Evolutionary conservation across 2,113 vertebrate genomes (phyloP).

Genomic region (Urocolius indicus): DNA sequence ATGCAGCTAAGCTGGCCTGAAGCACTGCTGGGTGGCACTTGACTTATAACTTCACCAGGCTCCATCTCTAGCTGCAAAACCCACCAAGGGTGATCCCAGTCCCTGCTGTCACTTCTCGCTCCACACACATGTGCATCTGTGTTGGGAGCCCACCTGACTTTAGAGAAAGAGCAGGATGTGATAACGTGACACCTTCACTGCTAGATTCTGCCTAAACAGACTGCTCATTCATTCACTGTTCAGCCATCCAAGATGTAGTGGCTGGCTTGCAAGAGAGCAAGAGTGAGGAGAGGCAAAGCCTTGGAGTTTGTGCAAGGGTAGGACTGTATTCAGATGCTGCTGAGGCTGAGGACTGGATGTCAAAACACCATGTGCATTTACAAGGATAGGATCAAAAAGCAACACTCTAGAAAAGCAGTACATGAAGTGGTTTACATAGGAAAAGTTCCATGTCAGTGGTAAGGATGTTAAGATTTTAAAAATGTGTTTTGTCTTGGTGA

Average conservation of each 20-base stretch:
- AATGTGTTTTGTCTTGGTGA: not conserved
- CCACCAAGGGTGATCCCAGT: not conserved
- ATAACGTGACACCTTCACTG: not conserved
- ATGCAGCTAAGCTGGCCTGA: no score
- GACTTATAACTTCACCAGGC: accelerated
- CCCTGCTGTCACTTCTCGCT: not conserved
- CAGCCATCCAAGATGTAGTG: not conserved
- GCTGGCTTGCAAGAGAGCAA: no score
- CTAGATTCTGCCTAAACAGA: not conserved
- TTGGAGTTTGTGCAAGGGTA: no score
- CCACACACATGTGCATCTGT: accelerated
- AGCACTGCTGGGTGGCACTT: not conserved
- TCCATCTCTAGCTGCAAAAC: not conserved
- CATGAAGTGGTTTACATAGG: not conserved
- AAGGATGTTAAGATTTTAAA: not conserved
- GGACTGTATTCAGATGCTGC: accelerated
- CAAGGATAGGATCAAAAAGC: no score
- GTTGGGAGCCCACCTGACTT: not conserved
- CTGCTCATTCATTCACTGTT: not conserved
- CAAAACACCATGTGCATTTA: accelerated
- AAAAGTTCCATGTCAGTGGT: not conserved
- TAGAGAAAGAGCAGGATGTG: not conserved
- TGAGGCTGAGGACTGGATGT: not conserved
- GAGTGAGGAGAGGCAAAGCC: no score
- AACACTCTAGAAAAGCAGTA: not conserved